Conservation (phyloP, 2,888 invertebrate species). For the Cephus spinipes region DNA sequence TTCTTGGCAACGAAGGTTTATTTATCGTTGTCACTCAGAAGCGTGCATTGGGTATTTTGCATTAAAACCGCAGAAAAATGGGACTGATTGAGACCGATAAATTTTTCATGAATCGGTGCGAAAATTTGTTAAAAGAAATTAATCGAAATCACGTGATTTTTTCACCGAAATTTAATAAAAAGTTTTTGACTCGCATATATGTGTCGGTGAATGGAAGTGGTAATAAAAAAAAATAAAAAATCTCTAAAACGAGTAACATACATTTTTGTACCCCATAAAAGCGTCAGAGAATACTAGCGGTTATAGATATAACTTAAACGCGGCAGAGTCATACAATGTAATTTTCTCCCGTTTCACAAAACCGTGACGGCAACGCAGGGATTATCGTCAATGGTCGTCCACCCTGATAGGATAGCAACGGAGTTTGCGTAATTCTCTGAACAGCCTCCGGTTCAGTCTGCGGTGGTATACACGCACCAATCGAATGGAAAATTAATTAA, state of each 20-base stretch:
- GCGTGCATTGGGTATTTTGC: background rate
- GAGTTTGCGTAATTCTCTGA: constrained; percentile 3
- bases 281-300: background rate
- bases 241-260: background rate
- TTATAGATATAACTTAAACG: too few species aligned
- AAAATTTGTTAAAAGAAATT: background rate
- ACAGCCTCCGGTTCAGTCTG: constrained; percentile 1
- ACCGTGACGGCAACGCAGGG: constrained; percentile 3
- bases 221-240: background rate
- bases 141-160: background rate
- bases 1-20: background rate
- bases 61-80: background rate
- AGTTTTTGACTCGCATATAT: background rate
- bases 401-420: background rate
- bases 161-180: background rate
- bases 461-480: background rate
- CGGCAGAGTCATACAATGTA: background rate
- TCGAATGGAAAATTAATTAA: constrained; percentile 8
- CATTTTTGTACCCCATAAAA: background rate
- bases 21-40: background rate
- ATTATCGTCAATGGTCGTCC: background rate
- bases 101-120: background rate
- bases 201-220: background rate
- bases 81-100: background rate
- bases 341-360: background rate